Evolutionary conservation across 2,797 vertebrate species (phyloP), one percentile per base, ranked within the genome.

Genomic region (Argyrosomus regius): DNA sequence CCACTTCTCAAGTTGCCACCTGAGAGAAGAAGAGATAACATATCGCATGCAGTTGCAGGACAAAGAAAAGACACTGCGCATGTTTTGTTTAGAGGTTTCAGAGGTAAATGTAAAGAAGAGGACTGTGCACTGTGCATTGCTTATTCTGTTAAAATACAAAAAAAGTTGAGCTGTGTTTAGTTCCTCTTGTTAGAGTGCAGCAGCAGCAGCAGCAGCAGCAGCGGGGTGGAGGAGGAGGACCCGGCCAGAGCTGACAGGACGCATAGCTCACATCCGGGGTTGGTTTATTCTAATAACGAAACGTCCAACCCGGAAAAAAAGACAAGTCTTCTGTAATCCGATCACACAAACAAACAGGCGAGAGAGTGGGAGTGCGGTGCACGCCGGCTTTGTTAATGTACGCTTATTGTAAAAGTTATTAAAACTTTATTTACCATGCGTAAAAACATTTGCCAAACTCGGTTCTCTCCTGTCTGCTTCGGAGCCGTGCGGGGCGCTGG

Each of bases 181-280:
- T 89, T 88, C 75, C 82, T 77, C 82, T 50, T 81, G 9, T 49
- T 28, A 18, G 39, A 68, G 14, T 1, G 31, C 28, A 68, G 48
- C 26, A 31, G 72, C 41, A 59, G 71, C 41, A 59, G 71, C 13
- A 24, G 26, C 18, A 35, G 6, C 20, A 46, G 62, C n/a, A 60
- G 69, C 65, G 75, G 1, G 48, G 79, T 50, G 60, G 70, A 81
- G 78, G 70, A 77, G 78, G 81, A 85, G 87, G 81, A 39, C 66
- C 74, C 68, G 64, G 66, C 50, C 65, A 68, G 35, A 64, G 80
- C 83, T 63, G 67, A 79, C 53, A 85, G 78, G 88, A 70, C 83
- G 45, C 88, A 87, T 85, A 94, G 93, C 87, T 95, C 94, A 95
- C 87, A 93, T 95, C 95, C 95, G 95, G 95, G 94, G 94, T 64